Evolutionary conservation across 2,113 vertebrate species (phyloP), one percentile per base, ranked within the genome.

Genomic region (Illadopsis cleaveri): DNA sequence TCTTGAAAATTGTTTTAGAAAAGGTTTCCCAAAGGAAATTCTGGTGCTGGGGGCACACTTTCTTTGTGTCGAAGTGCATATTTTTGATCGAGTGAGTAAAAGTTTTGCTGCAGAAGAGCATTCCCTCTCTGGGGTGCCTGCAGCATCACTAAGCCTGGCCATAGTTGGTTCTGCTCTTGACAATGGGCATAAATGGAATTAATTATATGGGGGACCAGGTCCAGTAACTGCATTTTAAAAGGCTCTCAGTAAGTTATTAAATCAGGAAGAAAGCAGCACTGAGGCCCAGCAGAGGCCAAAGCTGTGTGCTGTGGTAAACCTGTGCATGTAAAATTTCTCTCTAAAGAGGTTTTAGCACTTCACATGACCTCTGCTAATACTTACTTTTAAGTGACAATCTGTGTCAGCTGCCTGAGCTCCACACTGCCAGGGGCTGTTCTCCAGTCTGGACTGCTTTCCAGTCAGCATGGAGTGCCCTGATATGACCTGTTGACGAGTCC

Each of bases 361-460:
- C 48, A 42, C 62, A 33, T 91, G 94, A 57, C 84, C 62, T 70
- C 57, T 54, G 35, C 81, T 96, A 82, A 91, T 95, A 45, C 70
- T 91, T 89, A 44, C 30, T 91, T 90, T 84, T 28, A 84, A 89
- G 71, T 64, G 80, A 75, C 0, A 4, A 38, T 69, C 65, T 33
- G 42, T 95, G 90, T 87, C 91, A 91, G 80, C 86, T 90, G 72
- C 82, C 82, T 85, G 48, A 80, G 44, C 60, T 71, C 40, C 45
- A 28, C 65, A 5, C 47, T 81, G 65, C 94, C 12, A 0, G 37
- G 69, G 69, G 89, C 83, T 71, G 0, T 91, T 90, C 89, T 94
- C 44, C 51, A 79, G 65, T 78, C 91, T 84, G 64, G 35, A 53
- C 68, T 91, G 85, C 82, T 89, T 94, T 89, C 80, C 24, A 9